Evolutionary conservation across 2,888 invertebrate genomes (phyloP).

Genomic region (Hypomecis atomaria): DNA sequence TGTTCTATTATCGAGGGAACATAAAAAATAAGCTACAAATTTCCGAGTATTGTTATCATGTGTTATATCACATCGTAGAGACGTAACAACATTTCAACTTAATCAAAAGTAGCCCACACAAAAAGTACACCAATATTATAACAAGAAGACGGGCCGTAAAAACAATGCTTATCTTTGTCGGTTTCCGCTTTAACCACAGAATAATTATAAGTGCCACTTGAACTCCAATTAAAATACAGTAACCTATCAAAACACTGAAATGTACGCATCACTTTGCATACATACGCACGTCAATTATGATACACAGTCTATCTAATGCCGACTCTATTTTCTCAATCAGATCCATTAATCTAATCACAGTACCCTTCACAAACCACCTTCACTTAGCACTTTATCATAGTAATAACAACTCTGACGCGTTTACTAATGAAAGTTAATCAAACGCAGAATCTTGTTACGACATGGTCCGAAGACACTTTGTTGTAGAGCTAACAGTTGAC

Average conservation of each 20-base stretch:
- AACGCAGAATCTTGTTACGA: conserved; percentile 16
- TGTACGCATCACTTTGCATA: conserved; percentile 57
- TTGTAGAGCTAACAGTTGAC: conserved; percentile 32
- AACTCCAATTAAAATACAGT: conserved; percentile 61
- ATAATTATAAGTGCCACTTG: conserved; percentile 28
- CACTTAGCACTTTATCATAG: conserved; percentile 25
- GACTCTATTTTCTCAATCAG: conserved; percentile 72
- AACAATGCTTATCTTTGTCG: conserved; percentile 45
- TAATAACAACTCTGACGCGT: conserved; percentile 2
- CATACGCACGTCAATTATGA: conserved; percentile 57
- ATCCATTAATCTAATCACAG: conserved; percentile 74
- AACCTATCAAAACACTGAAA: conserved; percentile 57
- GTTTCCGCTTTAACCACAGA: conserved; percentile 45
- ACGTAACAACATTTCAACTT: conserved; percentile 31
- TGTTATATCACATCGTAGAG: conserved; percentile 22
- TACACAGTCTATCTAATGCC: conserved; percentile 63
- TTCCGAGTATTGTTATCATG: conserved; percentile 15
- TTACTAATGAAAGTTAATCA: conserved; percentile 1
- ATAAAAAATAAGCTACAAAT: background rate
- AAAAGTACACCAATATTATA: conserved; percentile 46
- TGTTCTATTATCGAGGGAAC: background rate
- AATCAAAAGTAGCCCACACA: conserved; percentile 37
- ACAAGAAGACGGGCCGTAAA: conserved; percentile 46
- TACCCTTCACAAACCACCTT: conserved; percentile 39
- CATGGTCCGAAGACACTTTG: conserved; percentile 15